phyloP scores from a whole-genome alignment of 1,140 invertebrate genomes.

The Cydia amplana region DNA sequence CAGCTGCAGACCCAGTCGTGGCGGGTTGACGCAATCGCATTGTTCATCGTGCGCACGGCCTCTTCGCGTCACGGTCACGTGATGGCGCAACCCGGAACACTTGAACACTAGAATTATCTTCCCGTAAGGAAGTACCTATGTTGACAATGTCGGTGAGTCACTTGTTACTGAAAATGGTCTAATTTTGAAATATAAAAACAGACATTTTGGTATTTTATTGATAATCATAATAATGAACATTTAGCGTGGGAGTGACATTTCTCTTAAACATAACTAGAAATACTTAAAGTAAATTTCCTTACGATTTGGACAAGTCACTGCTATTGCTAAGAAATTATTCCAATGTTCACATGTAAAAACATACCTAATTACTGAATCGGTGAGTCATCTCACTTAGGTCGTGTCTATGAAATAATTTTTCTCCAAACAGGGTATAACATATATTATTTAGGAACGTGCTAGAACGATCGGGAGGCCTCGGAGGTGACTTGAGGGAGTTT shows the following conservation, averaged over 20 bases:
- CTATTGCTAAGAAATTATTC: not conserved
- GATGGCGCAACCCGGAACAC: slow-evolving; percentile 15
- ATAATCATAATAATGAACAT: slow-evolving; percentile 11
- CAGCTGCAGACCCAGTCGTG: slow-evolving; percentile 26
- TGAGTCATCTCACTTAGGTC: slow-evolving; percentile 22
- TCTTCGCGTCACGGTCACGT: slow-evolving; percentile 17
- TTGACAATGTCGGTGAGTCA: slow-evolving; percentile 27
- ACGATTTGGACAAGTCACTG: not conserved
- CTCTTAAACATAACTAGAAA: not conserved
- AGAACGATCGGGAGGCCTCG: not conserved
- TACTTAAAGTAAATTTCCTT: not conserved
- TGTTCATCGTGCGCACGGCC: slow-evolving; percentile 8
- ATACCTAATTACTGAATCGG: not conserved
- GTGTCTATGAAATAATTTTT: slow-evolving; percentile 18
- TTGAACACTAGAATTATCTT: slow-evolving; percentile 18
- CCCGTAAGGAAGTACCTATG: slow-evolving; percentile 19
- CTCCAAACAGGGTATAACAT: slow-evolving; percentile 6
- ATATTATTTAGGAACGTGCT: slow-evolving; percentile 3
- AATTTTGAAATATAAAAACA: slow-evolving; percentile 25
- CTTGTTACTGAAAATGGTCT: not conserved
- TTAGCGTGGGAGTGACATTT: slow-evolving; percentile 4
- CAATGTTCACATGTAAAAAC: not conserved
- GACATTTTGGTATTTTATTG: slow-evolving; percentile 25
- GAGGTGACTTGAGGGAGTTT: slow-evolving; percentile 11
- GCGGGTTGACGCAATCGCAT: slow-evolving; percentile 17